phyloP scores from a whole-genome alignment of 2,113 vertebrate species.

The Anas platyrhynchos region DNA sequence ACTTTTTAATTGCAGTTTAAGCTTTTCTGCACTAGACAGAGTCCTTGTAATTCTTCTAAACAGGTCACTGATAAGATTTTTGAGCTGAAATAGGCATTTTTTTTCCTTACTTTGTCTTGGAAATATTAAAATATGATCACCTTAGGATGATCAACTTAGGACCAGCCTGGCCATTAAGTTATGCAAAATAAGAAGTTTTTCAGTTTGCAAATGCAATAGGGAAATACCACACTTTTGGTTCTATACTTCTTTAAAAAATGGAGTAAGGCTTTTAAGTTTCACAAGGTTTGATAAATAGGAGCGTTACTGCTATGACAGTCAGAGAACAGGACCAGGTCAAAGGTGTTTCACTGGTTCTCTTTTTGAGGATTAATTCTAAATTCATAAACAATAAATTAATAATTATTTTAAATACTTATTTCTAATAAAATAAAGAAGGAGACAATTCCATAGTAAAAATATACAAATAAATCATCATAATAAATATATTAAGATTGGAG shows the following conservation, averaged over 20 bases:
- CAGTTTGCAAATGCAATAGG: background rate
- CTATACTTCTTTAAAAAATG: background rate
- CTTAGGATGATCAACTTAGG: background rate
- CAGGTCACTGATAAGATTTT: background rate
- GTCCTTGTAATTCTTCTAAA: background rate
- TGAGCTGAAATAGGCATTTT: background rate
- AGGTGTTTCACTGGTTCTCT: background rate
- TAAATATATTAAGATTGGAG: background rate
- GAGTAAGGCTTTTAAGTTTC: background rate
- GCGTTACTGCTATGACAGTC: background rate
- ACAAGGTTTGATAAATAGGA: background rate
- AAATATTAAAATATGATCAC: background rate
- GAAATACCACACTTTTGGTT: background rate
- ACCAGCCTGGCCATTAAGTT: background rate
- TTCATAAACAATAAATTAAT: background rate
- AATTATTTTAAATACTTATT: background rate
- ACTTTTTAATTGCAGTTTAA: background rate
- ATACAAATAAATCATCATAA: no score
- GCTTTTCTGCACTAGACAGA: background rate
- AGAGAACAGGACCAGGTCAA: background rate
- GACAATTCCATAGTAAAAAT: background rate
- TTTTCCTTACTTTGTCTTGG: background rate
- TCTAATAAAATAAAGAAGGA: background rate
- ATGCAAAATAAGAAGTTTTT: background rate
- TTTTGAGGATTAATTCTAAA: background rate